Percentiles rank a stretch among this genome's conserved stretches.
Evolutionary conservation across 2,797 vertebrate genomes (phyloP).

Genomic region (Sebastes steindachneri): DNA sequence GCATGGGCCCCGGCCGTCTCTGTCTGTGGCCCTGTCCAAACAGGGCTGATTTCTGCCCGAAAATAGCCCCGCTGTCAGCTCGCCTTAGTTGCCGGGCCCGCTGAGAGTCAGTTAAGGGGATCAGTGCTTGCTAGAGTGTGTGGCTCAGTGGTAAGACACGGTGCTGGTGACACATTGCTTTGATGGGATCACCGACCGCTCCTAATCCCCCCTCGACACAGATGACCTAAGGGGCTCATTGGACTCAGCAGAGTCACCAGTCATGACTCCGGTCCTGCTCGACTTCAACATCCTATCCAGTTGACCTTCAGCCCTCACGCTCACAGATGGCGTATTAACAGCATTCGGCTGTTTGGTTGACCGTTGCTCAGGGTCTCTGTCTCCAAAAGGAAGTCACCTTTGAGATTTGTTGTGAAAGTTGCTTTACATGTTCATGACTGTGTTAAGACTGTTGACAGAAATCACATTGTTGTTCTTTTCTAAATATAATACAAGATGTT

Average conservation of each 20-base stretch:
- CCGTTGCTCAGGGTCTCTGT: not conserved
- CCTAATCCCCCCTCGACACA: slow-evolving; percentile 68
- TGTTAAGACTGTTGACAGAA: not conserved
- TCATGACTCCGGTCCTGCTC: slow-evolving; percentile 38
- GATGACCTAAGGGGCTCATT: slow-evolving; percentile 64
- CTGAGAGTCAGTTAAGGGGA: slow-evolving; percentile 82
- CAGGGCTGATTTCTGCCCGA: slow-evolving; percentile 77
- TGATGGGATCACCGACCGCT: slow-evolving; percentile 66
- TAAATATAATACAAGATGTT: not conserved
- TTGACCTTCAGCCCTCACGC: slow-evolving; percentile 28
- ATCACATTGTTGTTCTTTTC: not conserved
- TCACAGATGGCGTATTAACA: slow-evolving; percentile 1
- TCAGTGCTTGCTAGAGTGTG: slow-evolving; percentile 84
- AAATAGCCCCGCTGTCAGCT: slow-evolving; percentile 78
- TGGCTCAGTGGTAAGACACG: slow-evolving; percentile 69
- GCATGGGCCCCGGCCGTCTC: slow-evolving; percentile 78
- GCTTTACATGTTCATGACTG: not conserved
- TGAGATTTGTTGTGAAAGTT: not conserved
- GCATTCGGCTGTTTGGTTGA: not conserved
- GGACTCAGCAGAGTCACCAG: slow-evolving; percentile 42
- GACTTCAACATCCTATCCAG: slow-evolving; percentile 18
- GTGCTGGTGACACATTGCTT: slow-evolving; percentile 65
- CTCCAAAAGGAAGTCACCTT: not conserved
- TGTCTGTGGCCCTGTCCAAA: slow-evolving; percentile 69
- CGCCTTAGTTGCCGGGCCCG: slow-evolving; percentile 61